phyloP scores from a whole-genome alignment of 1,140 invertebrate genomes.

The Conus ventricosus region DNA sequence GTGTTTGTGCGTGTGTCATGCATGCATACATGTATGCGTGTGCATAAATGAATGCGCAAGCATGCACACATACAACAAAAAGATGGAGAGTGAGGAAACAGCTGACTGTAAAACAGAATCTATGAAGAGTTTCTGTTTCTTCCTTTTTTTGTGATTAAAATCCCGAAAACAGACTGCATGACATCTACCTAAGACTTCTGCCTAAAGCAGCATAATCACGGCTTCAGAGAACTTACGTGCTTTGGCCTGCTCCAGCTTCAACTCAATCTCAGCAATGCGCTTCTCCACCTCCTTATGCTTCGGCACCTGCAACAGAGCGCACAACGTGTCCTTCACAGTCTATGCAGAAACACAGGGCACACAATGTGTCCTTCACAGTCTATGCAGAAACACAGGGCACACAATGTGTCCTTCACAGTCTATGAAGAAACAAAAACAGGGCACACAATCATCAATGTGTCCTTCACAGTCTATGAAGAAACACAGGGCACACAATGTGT shows the following conservation, averaged over 20 bases:
- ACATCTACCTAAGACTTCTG: too few relatives aligned
- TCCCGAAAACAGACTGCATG: background rate
- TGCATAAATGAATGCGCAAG: constrained; percentile 2
- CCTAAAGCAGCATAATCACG: too few relatives aligned
- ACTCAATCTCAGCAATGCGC: constrained; percentile 80
- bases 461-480: too few relatives aligned
- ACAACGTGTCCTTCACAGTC: too few relatives aligned
- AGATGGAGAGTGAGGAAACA: background rate
- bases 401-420: too few relatives aligned
- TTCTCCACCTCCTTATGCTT: constrained; percentile 80
- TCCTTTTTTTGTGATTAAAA: too few relatives aligned
- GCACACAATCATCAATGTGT: too few relatives aligned
- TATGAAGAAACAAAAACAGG: background rate
- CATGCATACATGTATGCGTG: too few relatives aligned
- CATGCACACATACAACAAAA: background rate
- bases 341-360: too few relatives aligned
- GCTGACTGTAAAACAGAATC: too few relatives aligned
- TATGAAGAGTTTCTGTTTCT: too few relatives aligned
- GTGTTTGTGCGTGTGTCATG: background rate
- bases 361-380: too few relatives aligned
- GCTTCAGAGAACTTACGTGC: constrained; percentile 46
- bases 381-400: background rate
- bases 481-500: background rate
- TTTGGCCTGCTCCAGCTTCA: constrained; percentile 77
- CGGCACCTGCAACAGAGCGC: constrained; percentile 77